Conservation (phyloP, 2,113 vertebrate genomes). For the Nestor notabilis region DNA sequence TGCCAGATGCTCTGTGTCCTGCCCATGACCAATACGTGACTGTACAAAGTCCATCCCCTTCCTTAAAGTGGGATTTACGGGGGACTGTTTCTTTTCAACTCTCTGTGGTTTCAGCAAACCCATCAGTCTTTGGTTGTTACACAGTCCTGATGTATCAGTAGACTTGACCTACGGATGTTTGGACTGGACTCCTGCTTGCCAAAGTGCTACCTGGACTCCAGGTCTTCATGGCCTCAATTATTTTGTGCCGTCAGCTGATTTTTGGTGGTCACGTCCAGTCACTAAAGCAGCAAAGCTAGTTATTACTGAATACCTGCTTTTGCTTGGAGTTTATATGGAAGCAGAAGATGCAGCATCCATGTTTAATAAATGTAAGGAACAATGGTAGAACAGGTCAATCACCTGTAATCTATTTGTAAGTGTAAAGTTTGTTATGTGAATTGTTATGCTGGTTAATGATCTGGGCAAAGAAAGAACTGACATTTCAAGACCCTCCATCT, state of each 20-base stretch:
- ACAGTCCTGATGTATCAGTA: not conserved
- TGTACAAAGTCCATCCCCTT: not conserved
- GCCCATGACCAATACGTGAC: not conserved
- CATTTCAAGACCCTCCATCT: not conserved
- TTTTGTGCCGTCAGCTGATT: not conserved
- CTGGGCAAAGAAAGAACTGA: not conserved
- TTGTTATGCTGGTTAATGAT: not conserved
- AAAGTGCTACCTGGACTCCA: not conserved
- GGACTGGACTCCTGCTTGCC: not conserved
- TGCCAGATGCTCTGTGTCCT: not conserved
- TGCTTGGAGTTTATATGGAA: not conserved
- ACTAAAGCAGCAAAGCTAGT: not conserved
- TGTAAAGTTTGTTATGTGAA: not conserved
- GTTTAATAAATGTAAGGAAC: not conserved
- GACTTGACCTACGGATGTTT: not conserved
- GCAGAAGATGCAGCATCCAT: not conserved
- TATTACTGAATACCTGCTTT: not conserved
- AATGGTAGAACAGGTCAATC: not conserved
- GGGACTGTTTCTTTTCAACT: not conserved
- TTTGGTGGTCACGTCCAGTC: not conserved
- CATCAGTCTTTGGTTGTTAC: rapidly evolving
- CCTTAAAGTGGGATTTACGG: not conserved
- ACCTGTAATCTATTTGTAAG: not conserved
- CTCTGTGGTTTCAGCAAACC: not conserved
- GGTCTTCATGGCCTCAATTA: not conserved